Evolutionary conservation across 2,888 invertebrate species (phyloP).

Genomic region (Erebia ligea): DNA sequence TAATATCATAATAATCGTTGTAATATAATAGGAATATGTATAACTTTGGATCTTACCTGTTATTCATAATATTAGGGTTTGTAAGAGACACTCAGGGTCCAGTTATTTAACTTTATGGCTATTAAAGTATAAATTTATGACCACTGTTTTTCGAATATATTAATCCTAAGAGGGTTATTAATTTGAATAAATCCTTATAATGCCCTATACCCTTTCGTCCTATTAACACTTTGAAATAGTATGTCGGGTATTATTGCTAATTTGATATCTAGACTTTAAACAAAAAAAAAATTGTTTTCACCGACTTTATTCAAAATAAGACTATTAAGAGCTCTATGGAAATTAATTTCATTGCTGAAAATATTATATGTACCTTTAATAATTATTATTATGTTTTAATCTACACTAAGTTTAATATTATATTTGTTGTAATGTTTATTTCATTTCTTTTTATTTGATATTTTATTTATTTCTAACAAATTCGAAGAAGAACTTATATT

Average conservation of each 20-base stretch:
- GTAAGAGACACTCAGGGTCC: neutral
- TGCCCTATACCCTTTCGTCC: conserved; percentile 11
- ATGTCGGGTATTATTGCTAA: neutral
- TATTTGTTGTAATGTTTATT: too few relatives aligned
- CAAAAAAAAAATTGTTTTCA: neutral
- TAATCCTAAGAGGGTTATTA: conserved; percentile 19
- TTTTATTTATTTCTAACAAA: too few relatives aligned
- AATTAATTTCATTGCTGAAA: too few relatives aligned
- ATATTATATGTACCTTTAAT: too few relatives aligned
- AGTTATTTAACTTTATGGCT: conserved; percentile 18
- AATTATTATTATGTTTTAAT: too few relatives aligned
- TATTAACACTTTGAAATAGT: conserved; percentile 9
- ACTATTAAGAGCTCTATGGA: neutral
- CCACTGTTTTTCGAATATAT: conserved; percentile 29
- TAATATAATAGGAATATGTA: too few relatives aligned
- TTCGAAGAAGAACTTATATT: too few relatives aligned
- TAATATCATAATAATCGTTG: too few relatives aligned
- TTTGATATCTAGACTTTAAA: neutral
- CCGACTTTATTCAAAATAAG: neutral
- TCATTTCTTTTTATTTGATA: too few relatives aligned
- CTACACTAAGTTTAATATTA: too few relatives aligned
- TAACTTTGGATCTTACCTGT: too few relatives aligned
- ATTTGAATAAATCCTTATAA: conserved; percentile 14
- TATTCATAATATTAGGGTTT: too few relatives aligned
- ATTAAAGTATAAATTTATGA: conserved; percentile 31